Base-by-base conservation (phyloP, 2,888 invertebrate species). In the Drosophila rubida region DNA sequence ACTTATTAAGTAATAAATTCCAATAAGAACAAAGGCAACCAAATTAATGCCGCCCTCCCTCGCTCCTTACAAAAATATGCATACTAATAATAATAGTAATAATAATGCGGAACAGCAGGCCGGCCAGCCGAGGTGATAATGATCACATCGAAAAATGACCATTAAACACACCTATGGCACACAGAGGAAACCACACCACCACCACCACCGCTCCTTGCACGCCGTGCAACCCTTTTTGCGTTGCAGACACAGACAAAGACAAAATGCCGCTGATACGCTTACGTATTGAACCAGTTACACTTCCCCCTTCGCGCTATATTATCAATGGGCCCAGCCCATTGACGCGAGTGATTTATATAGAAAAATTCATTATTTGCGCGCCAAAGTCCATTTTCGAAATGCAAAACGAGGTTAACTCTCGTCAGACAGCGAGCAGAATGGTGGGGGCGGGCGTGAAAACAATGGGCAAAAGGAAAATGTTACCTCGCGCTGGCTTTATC, bases 1-100 rank as follows among this genome's bases (percentile, higher is more conserved):
- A 78, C 74, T 87, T 87, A 86, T 86, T 88, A 86, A 88, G 86
- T 82, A 88, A 86, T 86, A 86, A 86, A 86, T 86, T 87, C 78
- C 75, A 71, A 84, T 83, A 81, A 78, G 68, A 82, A 87, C 80
- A 82, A 76, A 42, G 62, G 63, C 61, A 37, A 49, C 46, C 41
- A 67, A 65, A 60, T 51, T 66, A 35, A 50, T 23, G 42, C 44
- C 16, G n/a, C 2, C 27, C 19, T 19, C 1, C 5, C 25, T 9
- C 32, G 11, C 19, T 11, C 9, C 7, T 39, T n/a, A 14, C n/a
- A 49, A 37, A 49, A 65, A 69, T 69, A 80, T 78, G 66, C 77
- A 73, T 69, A n/a, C n/a, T n/a, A 66, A 22, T 64, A 63, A 54
- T 78, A 77, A 80, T 70, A 75, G 70, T 54, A 79, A 77, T 81